These are phyloP conservation scores for Solen grandis DNA, from an alignment of 1,140 invertebrate genomes.

Conservation along the genomic window DNA sequence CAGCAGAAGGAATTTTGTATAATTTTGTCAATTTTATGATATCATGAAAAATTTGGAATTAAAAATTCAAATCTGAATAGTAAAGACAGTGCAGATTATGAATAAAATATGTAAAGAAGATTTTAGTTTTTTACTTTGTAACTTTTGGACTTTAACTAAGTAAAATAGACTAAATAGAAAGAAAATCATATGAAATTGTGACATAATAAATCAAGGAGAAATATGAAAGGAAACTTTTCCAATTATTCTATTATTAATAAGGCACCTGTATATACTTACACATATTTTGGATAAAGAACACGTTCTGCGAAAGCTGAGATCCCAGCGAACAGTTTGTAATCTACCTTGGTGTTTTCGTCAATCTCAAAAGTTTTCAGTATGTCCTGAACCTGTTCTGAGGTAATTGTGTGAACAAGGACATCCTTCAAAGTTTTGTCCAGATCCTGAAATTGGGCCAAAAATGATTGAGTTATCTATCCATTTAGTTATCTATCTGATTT, in stretches of 20 bases:
- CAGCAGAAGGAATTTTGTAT: too few relatives aligned
- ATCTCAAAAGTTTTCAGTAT: conserved; percentile 64
- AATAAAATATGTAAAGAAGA: too few relatives aligned
- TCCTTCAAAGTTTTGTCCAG: conserved; percentile 69
- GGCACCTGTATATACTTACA: conserved; percentile 64
- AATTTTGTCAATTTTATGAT: too few relatives aligned
- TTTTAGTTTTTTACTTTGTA: too few relatives aligned
- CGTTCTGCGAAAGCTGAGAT: conserved; percentile 74
- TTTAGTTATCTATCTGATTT: too few relatives aligned
- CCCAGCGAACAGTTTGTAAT: conserved; percentile 72
- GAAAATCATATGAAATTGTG: background rate
- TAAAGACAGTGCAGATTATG: too few relatives aligned
- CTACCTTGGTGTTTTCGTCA: conserved; percentile 62
- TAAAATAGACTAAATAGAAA: background rate
- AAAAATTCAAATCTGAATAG: too few relatives aligned
- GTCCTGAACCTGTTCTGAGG: conserved; percentile 59
- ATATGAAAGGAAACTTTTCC: background rate
- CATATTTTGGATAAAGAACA: conserved; percentile 72
- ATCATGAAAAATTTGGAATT: too few relatives aligned
- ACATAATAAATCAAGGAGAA: background rate
- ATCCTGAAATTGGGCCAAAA: conserved; percentile 60
- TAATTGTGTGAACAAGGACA: conserved; percentile 71
- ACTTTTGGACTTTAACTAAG: background rate
- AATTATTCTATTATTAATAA: background rate
- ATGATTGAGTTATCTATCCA: too few relatives aligned